Evolutionary conservation across 2,113 vertebrate species (phyloP).

Genomic region (Pristiophorus japonicus): DNA sequence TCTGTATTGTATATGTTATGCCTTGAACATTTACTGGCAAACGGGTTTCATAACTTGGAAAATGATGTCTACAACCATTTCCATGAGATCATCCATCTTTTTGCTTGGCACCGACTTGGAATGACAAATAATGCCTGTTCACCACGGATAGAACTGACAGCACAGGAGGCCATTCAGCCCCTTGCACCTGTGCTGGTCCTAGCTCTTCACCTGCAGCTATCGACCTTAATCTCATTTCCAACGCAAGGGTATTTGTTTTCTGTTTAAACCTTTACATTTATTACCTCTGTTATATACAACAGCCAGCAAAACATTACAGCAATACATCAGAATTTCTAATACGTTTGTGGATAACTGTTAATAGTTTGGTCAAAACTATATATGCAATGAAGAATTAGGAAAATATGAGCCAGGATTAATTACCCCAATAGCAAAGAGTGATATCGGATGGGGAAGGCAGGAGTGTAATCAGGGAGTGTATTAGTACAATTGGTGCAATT

Average conservation of each 20-base stretch:
- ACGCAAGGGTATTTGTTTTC: neutral
- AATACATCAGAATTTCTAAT: neutral
- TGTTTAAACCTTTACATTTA: neutral
- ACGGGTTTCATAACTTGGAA: constrained; percentile 16
- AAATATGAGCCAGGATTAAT: neutral
- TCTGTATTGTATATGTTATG: constrained; percentile 39
- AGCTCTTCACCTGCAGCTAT: neutral
- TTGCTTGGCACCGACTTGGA: neutral
- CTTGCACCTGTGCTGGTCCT: neutral
- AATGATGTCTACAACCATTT: neutral
- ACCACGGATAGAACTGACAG: neutral
- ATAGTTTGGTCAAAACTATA: neutral
- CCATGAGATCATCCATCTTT: neutral
- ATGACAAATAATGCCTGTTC: neutral
- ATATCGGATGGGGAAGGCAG: neutral
- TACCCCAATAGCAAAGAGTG: neutral
- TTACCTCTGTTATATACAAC: neutral
- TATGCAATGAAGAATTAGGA: neutral
- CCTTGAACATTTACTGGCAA: constrained; percentile 36
- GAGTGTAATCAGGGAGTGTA: neutral
- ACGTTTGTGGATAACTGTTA: neutral
- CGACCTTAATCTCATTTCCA: neutral
- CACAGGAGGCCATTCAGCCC: neutral
- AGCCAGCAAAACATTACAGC: neutral
- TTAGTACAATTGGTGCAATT: too few species aligned